Base-by-base conservation (phyloP, 37 sponge, comb jelly and placozoan genomes). In the Mnemiopsis leidyi region DNA sequence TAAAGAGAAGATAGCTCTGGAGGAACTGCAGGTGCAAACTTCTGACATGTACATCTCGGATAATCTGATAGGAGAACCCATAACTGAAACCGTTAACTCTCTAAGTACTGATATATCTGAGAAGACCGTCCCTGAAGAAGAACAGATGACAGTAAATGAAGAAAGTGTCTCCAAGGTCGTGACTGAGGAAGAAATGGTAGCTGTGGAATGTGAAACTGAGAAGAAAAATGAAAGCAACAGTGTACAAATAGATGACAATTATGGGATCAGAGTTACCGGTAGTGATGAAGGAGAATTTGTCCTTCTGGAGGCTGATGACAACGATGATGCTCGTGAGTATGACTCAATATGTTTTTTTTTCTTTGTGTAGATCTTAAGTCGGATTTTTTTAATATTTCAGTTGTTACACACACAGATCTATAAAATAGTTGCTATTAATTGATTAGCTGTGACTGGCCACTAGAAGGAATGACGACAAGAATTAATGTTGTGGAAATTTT, bases 21-120 rank as follows among this genome's bases (percentile, higher is more conserved):
- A 85, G 30, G 79, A 77, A 36, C 90, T 85, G 24, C 38, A 85
- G 23, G 36, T 31, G 36, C 79, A 77, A 32, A 77, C 79, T 77
- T 33, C 79, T 21, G 79, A 48, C 61, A 48, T 48, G 61, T 48
- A 48, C 61, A 48, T 48, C 61, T 48, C 61, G 13, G 61, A 48
- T 48, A 48, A 48, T 13, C 13, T 48, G 61, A 48, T 48, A 5
- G 61, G 61, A 48, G 61, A 48, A 48, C 61, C 5, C 5, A 18
- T 48, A 5, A 18, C 5, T 48, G 61, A 48, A 48, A 18, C 61
- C 13, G 13, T 18, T 13, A 5, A 48, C 61, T 48, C 61, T 48
- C 13, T 48, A 13, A 48, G 61, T 13, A 48, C 61, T 48, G 61
- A 48, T 5, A 5, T 48, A 5, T 48, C 61, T 13, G 61, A 48